Conservation (phyloP, 2,113 vertebrate genomes). For the Hippocampus guttulatus region DNA sequence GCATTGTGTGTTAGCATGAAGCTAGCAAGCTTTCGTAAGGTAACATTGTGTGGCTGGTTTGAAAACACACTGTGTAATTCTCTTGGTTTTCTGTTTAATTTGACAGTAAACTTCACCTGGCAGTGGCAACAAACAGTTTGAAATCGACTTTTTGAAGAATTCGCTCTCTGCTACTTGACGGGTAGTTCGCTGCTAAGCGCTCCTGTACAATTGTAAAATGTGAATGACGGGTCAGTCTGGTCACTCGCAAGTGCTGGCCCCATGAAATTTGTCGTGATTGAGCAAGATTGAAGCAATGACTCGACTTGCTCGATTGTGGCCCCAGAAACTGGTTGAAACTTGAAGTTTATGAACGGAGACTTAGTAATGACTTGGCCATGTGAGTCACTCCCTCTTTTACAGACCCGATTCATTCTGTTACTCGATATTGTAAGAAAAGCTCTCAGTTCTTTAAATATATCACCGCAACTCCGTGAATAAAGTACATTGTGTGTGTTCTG, state of each 20-base stretch:
- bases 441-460: background rate
- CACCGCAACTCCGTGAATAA: background rate
- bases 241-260: too few species aligned
- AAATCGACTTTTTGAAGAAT: background rate
- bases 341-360: background rate
- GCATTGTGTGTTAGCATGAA: background rate
- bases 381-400: background rate
- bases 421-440: background rate
- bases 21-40: background rate
- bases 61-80: background rate
- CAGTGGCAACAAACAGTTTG: background rate
- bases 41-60: background rate
- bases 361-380: background rate
- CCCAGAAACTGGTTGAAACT: background rate
- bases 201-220: too few species aligned
- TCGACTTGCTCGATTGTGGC: background rate
- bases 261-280: too few species aligned
- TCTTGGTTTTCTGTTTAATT: background rate
- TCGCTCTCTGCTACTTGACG: background rate
- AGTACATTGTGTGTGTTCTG: conserved; percentile 15
- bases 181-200: background rate
- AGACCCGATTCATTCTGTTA: background rate
- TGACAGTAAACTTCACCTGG: background rate
- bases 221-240: too few species aligned
- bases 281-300: too few species aligned